Conservation (phyloP, 35 echinoderm and acorn worm species). For the Apostichopus parvimensis region DNA sequence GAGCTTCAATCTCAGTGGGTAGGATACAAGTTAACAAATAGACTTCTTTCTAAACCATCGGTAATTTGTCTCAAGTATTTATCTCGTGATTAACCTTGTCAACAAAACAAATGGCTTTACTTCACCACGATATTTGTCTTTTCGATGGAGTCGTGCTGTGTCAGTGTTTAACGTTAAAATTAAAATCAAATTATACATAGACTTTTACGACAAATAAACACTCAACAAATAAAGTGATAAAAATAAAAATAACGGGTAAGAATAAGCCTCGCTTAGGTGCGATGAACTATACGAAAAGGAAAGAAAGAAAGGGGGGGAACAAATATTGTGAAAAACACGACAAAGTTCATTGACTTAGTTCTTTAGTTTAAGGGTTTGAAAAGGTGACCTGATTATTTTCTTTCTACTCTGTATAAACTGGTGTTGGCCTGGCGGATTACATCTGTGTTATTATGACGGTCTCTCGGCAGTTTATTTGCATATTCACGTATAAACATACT, state of each 20-base stretch:
- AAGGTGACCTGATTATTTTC: neutral
- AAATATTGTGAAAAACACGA: neutral
- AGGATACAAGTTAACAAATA: neutral
- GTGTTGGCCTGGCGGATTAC: too few species aligned
- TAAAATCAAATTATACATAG: slow-evolving; percentile 25
- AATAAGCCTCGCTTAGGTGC: neutral
- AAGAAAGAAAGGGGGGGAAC: neutral
- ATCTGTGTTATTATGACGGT: too few species aligned
- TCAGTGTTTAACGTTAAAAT: neutral
- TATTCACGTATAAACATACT: too few species aligned
- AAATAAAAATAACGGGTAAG: too few species aligned
- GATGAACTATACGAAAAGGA: neutral
- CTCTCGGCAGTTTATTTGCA: too few species aligned
- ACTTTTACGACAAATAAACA: too few species aligned
- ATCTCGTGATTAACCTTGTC: slow-evolving; percentile 22
- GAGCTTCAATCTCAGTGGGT: neutral
- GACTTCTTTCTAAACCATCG: neutral
- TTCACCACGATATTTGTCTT: neutral
- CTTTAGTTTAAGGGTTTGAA: neutral
- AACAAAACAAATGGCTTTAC: slow-evolving; percentile 6
- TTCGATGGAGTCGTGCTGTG: slow-evolving; percentile 4
- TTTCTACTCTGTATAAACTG: too few species aligned
- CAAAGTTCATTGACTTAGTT: neutral
- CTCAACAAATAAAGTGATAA: too few species aligned
- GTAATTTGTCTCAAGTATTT: too few species aligned